phyloP scores from a whole-genome alignment of 2,888 invertebrate genomes.

The Anarsia innoxiella region DNA sequence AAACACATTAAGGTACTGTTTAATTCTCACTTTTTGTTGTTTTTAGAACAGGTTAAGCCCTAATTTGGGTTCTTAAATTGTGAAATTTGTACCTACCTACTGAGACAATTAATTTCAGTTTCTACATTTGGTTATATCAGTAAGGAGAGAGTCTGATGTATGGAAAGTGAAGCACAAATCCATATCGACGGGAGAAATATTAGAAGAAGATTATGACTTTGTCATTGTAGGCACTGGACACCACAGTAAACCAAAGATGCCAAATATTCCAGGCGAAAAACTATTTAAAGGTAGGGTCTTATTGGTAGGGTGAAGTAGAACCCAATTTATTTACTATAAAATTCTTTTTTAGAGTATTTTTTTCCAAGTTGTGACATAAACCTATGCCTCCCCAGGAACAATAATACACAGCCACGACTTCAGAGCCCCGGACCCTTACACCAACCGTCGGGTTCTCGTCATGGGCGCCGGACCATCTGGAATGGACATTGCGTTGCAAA shows the following conservation, averaged over 20 bases:
- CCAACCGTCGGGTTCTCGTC: slow-evolving; percentile 75
- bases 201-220: slow-evolving; percentile 74
- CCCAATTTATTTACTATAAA: too few species aligned
- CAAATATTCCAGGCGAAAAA: slow-evolving; percentile 43
- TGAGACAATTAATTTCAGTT: slow-evolving; percentile 52
- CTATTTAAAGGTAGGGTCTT: slow-evolving; percentile 51
- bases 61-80: too few species aligned
- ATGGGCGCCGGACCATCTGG: slow-evolving; percentile 85
- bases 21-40: too few species aligned
- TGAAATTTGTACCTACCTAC: too few species aligned
- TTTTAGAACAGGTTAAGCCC: too few species aligned
- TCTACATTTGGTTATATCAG: slow-evolving; percentile 44
- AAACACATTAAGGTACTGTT: slow-evolving; percentile 48
- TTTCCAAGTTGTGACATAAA: background rate
- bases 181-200: slow-evolving; percentile 41
- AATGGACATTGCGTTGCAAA: slow-evolving; percentile 80
- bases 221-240: slow-evolving; percentile 82
- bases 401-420: slow-evolving; percentile 85
- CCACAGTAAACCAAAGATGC: slow-evolving; percentile 51
- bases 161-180: slow-evolving; percentile 53
- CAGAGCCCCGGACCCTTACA: slow-evolving; percentile 75
- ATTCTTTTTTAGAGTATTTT: too few species aligned
- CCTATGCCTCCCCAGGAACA: slow-evolving; percentile 49
- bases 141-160: slow-evolving; percentile 34
- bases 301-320: too few species aligned